Evolutionary conservation across 2,797 vertebrate species (phyloP), one percentile per base, ranked within the genome.

Genomic region (Amazona finschi): DNA sequence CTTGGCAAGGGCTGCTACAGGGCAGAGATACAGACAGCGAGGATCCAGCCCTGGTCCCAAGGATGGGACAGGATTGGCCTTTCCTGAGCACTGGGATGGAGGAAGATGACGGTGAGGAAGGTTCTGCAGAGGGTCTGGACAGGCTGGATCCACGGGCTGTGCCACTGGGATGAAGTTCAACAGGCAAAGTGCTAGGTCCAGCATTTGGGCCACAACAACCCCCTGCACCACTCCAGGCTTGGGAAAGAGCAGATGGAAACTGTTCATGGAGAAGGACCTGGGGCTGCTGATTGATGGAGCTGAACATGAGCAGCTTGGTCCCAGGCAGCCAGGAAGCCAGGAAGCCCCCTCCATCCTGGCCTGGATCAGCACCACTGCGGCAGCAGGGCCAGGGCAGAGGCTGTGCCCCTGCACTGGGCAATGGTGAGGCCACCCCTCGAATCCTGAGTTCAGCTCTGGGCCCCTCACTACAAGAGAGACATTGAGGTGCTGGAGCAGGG

Each of bases 361-460:
- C 14, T 57, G n/a, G 0, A 7, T 33, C 55, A 57, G 55, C n/a
- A 57, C 14, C 55, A 33, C n/a, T 33, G 9, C 1, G 1, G 55
- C 55, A 57, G n/a, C 55, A 57, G n/a, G n/a, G 55, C n/a, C 21
- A 24, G 55, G 55, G 21, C 21, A 57, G 55, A 4, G 55, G 11
- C 1, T 57, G 55, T 33, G 21, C 21, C n/a, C 55, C 14, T 57
- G 21, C 14, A 5, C 20, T 15, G 13, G 21, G 55, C 21, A 57
- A 20, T 22, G 55, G 55, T 33, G 53, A 33, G 20, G 53, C 53
- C 0, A 20, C 13, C 7, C 53, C 20, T 57, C 0, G 2, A 22
- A 57, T 57, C n/a, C 20, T 33, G 53, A 15, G 53, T 9, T 57
- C n/a, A 57, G n/a, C 3, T 14, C 53, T 21, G 19, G 12, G 20